Base-by-base conservation (phyloP, 2,797 vertebrate species). In the Halcyon chelicuti region DNA sequence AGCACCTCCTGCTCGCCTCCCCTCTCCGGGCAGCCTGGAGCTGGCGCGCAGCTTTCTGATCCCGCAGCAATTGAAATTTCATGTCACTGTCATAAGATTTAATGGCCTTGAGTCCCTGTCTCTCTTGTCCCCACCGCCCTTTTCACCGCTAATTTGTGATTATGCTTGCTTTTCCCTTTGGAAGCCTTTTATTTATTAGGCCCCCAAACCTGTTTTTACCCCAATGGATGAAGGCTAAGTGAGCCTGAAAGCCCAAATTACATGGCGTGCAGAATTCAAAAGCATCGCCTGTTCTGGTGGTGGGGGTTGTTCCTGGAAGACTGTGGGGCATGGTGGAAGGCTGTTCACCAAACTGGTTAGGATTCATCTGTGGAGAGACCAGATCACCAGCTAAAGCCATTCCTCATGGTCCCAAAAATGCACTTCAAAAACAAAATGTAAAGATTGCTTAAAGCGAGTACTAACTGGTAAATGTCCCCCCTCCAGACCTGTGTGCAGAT, bases 1-100 rank as follows among this genome's bases (percentile, higher is more conserved):
- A 93, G 91, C 70, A 91, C 74, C 90, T 86, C 86, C 90, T 55
- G 81, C 87, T 93, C 2, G 81, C 88, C 68, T 90, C 71, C 22
- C 72, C 51, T 84, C 77, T 52, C 42, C 0, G 12, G 94, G 81
- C 89, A 86, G 31, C 28, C 66, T 14, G 14, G 31, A 88, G 37
- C 78, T 33, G 19, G 75, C 22, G 1, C 6, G 9, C 66, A 61
- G 68, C 54, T 87, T 83, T 88, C 44, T 90, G 57, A 67, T 95
- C 77, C 80, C 23, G 4, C 9, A 74, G 86, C 72, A 86, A 83
- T 73, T 88, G 93, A 94, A 90, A 82, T 94, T 62, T 79, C 44
- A 51, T 86, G 73, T 90, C 67, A 39, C 51, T 72, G 62, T 93
- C 86, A 55, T 62, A n/a, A 25, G 39, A 55, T 86, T 75, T 68